Conservation (phyloP, 2,113 vertebrate species). For the Hypocryptadius cinnamomeus region DNA sequence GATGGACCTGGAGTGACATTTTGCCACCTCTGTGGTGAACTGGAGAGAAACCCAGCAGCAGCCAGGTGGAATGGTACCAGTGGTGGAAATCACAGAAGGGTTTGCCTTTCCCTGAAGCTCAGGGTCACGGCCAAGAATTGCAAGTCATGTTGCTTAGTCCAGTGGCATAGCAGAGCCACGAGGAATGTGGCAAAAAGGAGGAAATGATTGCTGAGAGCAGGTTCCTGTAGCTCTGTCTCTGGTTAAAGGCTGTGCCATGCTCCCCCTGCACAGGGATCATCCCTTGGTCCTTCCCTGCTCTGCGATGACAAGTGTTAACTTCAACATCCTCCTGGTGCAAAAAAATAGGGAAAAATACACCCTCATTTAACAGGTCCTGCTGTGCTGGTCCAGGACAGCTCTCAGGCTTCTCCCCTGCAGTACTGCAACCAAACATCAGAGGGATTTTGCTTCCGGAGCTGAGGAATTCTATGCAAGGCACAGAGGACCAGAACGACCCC, state of each 20-base stretch:
- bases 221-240: neutral
- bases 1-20: neutral
- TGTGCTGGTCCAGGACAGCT: neutral
- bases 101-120: neutral
- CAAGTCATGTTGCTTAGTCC: neutral
- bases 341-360: neutral
- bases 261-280: rapidly evolving
- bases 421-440: neutral
- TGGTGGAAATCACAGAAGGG: neutral
- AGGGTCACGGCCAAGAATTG: neutral
- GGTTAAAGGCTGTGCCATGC: neutral
- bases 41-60: neutral
- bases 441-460: neutral
- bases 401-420: neutral
- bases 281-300: neutral
- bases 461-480: constrained; percentile 11
- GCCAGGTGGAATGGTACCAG: neutral
- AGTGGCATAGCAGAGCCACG: neutral
- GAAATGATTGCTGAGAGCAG: neutral
- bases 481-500: neutral
- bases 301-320: constrained; percentile 4
- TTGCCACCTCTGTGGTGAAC: neutral
- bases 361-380: neutral
- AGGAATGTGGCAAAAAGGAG: neutral
- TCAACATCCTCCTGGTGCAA: constrained; percentile 4